These are phyloP conservation scores for Rhinichthys osculus DNA, from an alignment of 2,797 vertebrate species.

Conservation along the genomic window DNA sequence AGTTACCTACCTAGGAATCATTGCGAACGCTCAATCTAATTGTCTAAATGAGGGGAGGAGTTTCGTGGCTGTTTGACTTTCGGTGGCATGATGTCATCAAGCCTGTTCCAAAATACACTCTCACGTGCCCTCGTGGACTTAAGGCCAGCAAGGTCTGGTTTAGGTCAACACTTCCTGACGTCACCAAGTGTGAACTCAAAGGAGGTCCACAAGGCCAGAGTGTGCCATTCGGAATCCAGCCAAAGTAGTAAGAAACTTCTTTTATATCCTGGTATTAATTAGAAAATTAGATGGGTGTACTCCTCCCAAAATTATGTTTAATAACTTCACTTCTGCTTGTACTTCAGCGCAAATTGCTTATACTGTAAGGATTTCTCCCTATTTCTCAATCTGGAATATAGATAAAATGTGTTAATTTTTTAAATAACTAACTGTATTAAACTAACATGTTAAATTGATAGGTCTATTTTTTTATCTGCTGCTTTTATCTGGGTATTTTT, in stretches of 20 bases:
- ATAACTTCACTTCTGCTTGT: not conserved
- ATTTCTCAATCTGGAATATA: not conserved
- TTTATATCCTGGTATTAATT: not conserved
- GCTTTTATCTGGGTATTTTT: not conserved
- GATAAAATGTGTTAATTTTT: not conserved
- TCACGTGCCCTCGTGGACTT: no score
- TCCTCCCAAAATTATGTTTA: not conserved
- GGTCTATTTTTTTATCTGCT: not conserved
- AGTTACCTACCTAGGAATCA: no score
- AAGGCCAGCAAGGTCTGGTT: no score
- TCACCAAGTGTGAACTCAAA: no score
- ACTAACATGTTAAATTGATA: slow-evolving; percentile 1
- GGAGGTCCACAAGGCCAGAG: no score
- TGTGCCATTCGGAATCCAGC: no score
- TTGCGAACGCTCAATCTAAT: no score
- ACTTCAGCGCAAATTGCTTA: not conserved
- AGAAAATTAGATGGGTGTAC: not conserved
- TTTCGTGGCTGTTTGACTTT: no score
- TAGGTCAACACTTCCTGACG: no score
- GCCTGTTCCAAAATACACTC: no score
- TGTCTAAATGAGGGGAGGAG: no score
- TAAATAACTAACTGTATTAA: not conserved
- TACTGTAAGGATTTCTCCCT: not conserved
- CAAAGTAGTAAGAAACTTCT: not conserved
- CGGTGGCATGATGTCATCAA: no score